Evolutionary conservation across 1,140 invertebrate species (phyloP).

Genomic region (Aphelinus certus): DNA sequence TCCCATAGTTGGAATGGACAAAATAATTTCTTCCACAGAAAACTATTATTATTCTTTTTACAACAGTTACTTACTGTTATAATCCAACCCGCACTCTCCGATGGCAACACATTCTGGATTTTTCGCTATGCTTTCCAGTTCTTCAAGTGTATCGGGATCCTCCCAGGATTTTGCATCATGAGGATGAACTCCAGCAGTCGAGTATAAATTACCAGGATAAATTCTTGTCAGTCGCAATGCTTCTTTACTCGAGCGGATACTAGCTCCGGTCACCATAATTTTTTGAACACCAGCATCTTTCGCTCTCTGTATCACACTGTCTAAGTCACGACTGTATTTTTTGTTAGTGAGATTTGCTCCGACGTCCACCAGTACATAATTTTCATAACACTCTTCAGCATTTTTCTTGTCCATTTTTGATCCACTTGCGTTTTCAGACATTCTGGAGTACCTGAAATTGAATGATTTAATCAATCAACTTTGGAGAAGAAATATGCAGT

Average conservation of each 20-base stretch:
- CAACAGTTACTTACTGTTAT: constrained; percentile 71
- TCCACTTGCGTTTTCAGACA: constrained; percentile 57
- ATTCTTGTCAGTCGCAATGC: constrained; percentile 86
- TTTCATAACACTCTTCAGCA: constrained; percentile 74
- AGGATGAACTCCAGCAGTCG: constrained; percentile 93
- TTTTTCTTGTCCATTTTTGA: constrained; percentile 50
- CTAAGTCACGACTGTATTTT: constrained; percentile 91
- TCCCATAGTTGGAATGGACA: neutral
- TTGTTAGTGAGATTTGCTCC: constrained; percentile 96
- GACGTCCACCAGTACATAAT: constrained; percentile 91
- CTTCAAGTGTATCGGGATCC: constrained; percentile 74
- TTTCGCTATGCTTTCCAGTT: constrained; percentile 76
- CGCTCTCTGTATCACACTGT: constrained; percentile 90
- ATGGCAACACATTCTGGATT: constrained; percentile 93
- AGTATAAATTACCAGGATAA: constrained; percentile 90
- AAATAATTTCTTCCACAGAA: neutral
- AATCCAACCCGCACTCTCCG: constrained; percentile 94
- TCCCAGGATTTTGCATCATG: constrained; percentile 96
- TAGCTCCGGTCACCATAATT: constrained; percentile 93
- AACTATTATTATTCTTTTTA: neutral
- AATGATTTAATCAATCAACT: no score
- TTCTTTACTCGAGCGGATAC: constrained; percentile 89
- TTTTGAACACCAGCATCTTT: constrained; percentile 94
- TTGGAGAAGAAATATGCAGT: no score
- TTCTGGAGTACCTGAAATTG: constrained; percentile 39